Conservation (phyloP, 2,888 invertebrate species). For the Lottia scabra region DNA sequence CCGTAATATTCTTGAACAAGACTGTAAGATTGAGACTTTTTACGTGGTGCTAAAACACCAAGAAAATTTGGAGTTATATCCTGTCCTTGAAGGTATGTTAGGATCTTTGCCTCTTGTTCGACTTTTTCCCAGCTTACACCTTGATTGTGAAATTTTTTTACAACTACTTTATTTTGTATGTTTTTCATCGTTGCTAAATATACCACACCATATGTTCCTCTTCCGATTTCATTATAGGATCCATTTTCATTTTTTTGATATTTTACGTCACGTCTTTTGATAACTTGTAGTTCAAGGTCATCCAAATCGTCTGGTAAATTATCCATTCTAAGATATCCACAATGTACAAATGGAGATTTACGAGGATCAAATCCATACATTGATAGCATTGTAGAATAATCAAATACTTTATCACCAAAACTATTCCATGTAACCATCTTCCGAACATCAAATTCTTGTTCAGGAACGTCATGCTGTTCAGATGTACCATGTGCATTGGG, state of each 20-base stretch:
- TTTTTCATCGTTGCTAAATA: conserved; percentile 18
- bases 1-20: conserved; percentile 35
- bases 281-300: conserved; percentile 23
- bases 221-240: conserved; percentile 32
- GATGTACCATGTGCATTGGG: no score
- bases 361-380: neutral
- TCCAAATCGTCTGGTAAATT: conserved; percentile 11
- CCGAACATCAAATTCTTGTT: neutral
- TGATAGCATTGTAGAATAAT: neutral
- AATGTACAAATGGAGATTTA: neutral
- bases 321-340: neutral
- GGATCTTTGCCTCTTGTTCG: conserved; percentile 31
- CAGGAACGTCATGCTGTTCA: no score
- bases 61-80: conserved; percentile 32
- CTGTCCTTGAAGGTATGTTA: conserved; percentile 29
- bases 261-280: conserved; percentile 23
- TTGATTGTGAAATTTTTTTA: conserved; percentile 14
- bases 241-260: conserved; percentile 27
- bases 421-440: neutral
- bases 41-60: conserved; percentile 20
- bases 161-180: neutral
- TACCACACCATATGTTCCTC: conserved; percentile 32
- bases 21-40: conserved; percentile 25
- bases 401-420: neutral
- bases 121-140: conserved; percentile 28